Evolutionary conservation across 2,888 invertebrate genomes (phyloP).

Genomic region (Meliscaeva auricollis): DNA sequence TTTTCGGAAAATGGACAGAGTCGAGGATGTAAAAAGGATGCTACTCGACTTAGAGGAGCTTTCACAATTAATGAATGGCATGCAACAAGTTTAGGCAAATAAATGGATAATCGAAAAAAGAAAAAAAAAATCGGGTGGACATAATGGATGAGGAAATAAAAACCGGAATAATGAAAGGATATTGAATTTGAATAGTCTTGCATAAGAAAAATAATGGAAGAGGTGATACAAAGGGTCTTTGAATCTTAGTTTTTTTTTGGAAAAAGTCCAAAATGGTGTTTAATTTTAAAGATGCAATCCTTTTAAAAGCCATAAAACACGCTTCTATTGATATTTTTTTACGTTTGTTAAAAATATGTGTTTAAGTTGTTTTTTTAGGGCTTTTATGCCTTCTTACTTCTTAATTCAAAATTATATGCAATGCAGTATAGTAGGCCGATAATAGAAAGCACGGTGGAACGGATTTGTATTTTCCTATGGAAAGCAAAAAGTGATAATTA

Average conservation of each 20-base stretch:
- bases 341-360: no score
- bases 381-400: no score
- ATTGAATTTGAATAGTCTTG: slow-evolving; percentile 49
- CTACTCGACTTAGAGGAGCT: slow-evolving; percentile 35
- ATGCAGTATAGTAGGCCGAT: no score
- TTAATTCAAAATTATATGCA: no score
- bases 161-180: slow-evolving; percentile 42
- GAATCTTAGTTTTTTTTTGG: neutral
- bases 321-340: no score
- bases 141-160: slow-evolving; percentile 55
- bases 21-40: slow-evolving; percentile 28
- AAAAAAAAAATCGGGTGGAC: slow-evolving; percentile 20
- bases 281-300: slow-evolving; percentile 5
- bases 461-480: no score
- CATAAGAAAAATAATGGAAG: slow-evolving; percentile 12
- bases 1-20: neutral
- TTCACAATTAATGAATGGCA: slow-evolving; percentile 70
- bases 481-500: no score
- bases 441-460: no score
- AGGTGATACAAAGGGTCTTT: slow-evolving; percentile 9
- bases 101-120: slow-evolving; percentile 49
- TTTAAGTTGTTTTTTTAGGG: no score
- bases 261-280: slow-evolving; percentile 9
- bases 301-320: no score
- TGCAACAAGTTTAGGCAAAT: slow-evolving; percentile 71